Percentiles rank a stretch among this genome's conserved stretches.
Conservation (phyloP, 2,888 invertebrate genomes). For the Lacanobia oleracea region DNA sequence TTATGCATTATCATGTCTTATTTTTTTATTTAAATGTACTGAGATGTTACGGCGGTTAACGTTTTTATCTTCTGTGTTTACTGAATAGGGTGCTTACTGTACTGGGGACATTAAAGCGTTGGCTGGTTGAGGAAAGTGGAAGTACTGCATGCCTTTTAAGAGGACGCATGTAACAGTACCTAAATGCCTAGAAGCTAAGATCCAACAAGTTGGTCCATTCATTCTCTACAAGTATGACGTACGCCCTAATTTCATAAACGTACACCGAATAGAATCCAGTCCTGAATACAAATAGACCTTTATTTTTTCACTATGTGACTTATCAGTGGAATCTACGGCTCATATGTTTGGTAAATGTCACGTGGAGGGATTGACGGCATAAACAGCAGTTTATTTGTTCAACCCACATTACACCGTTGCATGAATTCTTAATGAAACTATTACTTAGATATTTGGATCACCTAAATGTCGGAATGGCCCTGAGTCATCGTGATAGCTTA, state of each 20-base stretch:
- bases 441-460: slow-evolving; percentile 62
- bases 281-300: slow-evolving; percentile 68
- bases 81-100: slow-evolving; percentile 35
- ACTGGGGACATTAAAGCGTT: slow-evolving; percentile 16
- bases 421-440: slow-evolving; percentile 58
- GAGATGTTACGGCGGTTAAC: slow-evolving; percentile 66
- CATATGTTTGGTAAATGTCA: slow-evolving; percentile 51
- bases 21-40: slow-evolving; percentile 75
- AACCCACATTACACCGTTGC: slow-evolving; percentile 56
- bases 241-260: slow-evolving; percentile 57
- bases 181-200: slow-evolving; percentile 7
- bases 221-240: slow-evolving; percentile 12
- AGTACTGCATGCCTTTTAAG: slow-evolving; percentile 21
- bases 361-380: slow-evolving; percentile 55
- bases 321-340: slow-evolving; percentile 57
- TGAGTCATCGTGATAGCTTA: slow-evolving; percentile 50
- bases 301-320: slow-evolving; percentile 51
- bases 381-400: slow-evolving; percentile 62
- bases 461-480: slow-evolving; percentile 46
- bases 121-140: slow-evolving; percentile 30
- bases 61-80: slow-evolving; percentile 64
- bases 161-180: slow-evolving; percentile 15
- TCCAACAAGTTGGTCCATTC: slow-evolving; percentile 26
- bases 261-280: slow-evolving; percentile 48
- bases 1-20: slow-evolving; percentile 82